Conservation (phyloP, 2,797 vertebrate genomes). For the Heliangelus exortis region DNA sequence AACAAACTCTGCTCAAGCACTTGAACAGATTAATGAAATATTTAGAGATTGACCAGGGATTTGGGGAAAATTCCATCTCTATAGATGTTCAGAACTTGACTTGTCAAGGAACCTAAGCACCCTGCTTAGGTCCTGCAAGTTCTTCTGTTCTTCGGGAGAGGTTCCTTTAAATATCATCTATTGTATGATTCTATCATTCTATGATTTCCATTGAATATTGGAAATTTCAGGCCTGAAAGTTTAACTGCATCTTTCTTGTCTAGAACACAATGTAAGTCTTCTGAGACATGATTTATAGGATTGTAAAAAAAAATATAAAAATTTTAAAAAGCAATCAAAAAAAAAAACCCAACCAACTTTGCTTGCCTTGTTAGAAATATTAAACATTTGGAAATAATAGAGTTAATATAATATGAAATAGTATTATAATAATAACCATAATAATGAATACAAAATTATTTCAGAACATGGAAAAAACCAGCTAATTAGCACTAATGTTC, state of each 20-base stretch:
- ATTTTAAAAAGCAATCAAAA: too few species aligned
- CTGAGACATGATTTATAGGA: neutral
- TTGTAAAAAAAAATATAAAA: too few species aligned
- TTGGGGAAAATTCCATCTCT: neutral
- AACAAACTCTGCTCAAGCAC: neutral
- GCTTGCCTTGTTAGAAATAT: neutral
- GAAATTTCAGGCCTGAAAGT: neutral
- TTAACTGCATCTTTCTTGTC: neutral
- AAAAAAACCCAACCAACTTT: too few species aligned
- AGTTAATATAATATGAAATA: neutral
- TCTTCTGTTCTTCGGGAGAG: neutral
- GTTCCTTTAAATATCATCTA: neutral
- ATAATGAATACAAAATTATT: neutral
- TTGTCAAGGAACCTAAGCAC: neutral
- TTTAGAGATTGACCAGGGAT: neutral
- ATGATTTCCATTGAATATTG: accelerated
- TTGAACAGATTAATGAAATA: neutral
- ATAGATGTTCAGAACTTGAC: neutral
- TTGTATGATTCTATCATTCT: neutral
- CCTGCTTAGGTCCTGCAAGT: neutral
- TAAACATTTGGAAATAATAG: neutral
- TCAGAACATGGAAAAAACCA: neutral
- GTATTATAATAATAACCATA: neutral
- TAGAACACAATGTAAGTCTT: neutral
- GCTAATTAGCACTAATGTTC: neutral